Evolutionary conservation across 1,140 invertebrate genomes (phyloP), one percentile per base, ranked within the genome.

Genomic region (Matsumurasca onukii): DNA sequence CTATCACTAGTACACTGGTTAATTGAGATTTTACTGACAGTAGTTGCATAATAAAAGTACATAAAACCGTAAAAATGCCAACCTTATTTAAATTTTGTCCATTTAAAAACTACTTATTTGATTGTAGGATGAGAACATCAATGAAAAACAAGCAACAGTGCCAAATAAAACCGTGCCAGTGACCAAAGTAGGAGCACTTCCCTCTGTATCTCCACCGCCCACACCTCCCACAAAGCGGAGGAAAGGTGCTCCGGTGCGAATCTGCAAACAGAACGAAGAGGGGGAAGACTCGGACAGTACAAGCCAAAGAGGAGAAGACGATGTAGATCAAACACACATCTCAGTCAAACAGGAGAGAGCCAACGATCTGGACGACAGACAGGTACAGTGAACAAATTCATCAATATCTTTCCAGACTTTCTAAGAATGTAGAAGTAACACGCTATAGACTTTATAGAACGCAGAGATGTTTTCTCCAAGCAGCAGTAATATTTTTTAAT

Each of bases 221-320:
- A 59, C 55, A 12, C 48, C 69, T 31, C 61, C 72, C 2, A 45
- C 59, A 0, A 75, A 74, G 55, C 49, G 73, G 31, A 70, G 70
- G 57, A 74, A 74, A 70, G 63, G 72, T 12, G 68, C 71, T 12
- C 73, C 73, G 13, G 70, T 71, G 0, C 62, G 72, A 22, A 69
- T 75, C 48, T 69, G 70, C 5, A 73, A 73, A 51, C 55, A 52
- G 17, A 59, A 59, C 13, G 73, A 73, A 24, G 71, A 68, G 15
- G 67, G 61, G 31, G 69, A 68, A 15, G 68, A 67, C 17, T 71
- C 70, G 25, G 68, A 70, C 25, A 74, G 49, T 5, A 66, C 70
- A 29, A 57, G 45, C 17, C 68, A 66, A 24, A 64, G 69, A 25
- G 57, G 51, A 3, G 67, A 34, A 31, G 66, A 49, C 3, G 70